These are phyloP conservation scores for Sitta europaea DNA, from an alignment of 2,113 vertebrate genomes.

Conservation along the genomic window DNA sequence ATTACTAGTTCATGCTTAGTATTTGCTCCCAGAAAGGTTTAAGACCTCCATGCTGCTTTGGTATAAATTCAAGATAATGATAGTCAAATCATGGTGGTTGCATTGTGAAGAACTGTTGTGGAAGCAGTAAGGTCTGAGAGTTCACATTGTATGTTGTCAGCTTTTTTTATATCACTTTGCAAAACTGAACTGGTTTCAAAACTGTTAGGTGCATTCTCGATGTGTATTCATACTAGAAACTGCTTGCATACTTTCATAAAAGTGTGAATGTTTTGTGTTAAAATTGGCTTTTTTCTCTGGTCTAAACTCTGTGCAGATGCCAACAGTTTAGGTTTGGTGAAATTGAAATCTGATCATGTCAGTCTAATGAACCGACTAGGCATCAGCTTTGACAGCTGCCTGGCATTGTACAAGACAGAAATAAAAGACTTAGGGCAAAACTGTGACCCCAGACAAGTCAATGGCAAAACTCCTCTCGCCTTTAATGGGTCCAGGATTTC, in stretches of 20 bases:
- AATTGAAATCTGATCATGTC: constrained; percentile 23
- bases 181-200: not conserved
- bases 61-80: not conserved
- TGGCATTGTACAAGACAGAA: not conserved
- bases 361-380: not conserved
- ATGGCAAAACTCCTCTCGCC: constrained; percentile 10
- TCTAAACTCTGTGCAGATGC: not conserved
- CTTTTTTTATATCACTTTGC: not conserved
- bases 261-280: not conserved
- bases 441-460: constrained; percentile 26
- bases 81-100: not conserved
- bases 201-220: not conserved
- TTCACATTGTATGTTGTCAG: not conserved
- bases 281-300: not conserved
- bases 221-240: not conserved
- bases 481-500: constrained; percentile 38
- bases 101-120: not conserved
- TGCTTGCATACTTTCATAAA: not conserved
- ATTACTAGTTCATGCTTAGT: not conserved
- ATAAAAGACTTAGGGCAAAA: constrained; percentile 42
- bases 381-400: constrained; percentile 28
- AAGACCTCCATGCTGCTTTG: not conserved
- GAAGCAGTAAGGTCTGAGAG: not conserved
- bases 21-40: not conserved
- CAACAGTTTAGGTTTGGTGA: not conserved